Evolutionary conservation across 2,888 invertebrate genomes (phyloP).

Genomic region (Tiphia femorata): DNA sequence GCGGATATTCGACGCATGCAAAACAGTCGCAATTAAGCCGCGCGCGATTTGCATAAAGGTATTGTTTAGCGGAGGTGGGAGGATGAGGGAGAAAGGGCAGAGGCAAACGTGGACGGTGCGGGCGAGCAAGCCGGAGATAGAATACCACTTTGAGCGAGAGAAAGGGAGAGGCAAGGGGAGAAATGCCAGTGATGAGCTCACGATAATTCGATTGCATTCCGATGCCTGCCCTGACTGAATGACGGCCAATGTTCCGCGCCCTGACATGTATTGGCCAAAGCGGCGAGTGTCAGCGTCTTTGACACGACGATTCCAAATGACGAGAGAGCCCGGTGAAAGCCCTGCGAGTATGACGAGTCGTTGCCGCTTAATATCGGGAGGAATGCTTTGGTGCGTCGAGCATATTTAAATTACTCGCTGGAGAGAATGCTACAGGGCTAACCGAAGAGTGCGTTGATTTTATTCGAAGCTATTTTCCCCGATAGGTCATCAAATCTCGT

Average conservation of each 20-base stretch:
- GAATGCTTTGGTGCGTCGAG: too few relatives aligned
- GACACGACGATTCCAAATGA: background rate
- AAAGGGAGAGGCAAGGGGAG: too few relatives aligned
- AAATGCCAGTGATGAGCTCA: slow-evolving; percentile 38
- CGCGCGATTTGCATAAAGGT: slow-evolving; percentile 48
- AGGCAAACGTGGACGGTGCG: background rate
- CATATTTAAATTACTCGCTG: too few relatives aligned
- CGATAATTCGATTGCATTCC: slow-evolving; percentile 50
- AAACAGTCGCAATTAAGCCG: slow-evolving; percentile 51
- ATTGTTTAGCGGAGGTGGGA: slow-evolving; percentile 39
- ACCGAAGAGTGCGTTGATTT: too few relatives aligned
- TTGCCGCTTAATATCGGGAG: too few relatives aligned
- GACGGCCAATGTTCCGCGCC: slow-evolving; percentile 9
- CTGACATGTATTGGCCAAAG: background rate
- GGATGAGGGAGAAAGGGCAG: background rate
- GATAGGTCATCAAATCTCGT: too few relatives aligned
- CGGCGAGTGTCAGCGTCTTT: slow-evolving; percentile 1
- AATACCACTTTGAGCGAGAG: slow-evolving; percentile 15
- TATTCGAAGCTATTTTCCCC: too few relatives aligned
- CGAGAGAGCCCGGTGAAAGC: too few relatives aligned
- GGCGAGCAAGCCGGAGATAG: slow-evolving; percentile 3
- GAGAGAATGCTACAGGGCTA: too few relatives aligned
- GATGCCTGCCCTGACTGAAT: slow-evolving; percentile 18
- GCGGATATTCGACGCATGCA: slow-evolving; percentile 49
- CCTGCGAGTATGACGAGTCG: too few relatives aligned